Conservation (phyloP, 1,140 invertebrate species). For the Stegodyphus mimosarum region DNA sequence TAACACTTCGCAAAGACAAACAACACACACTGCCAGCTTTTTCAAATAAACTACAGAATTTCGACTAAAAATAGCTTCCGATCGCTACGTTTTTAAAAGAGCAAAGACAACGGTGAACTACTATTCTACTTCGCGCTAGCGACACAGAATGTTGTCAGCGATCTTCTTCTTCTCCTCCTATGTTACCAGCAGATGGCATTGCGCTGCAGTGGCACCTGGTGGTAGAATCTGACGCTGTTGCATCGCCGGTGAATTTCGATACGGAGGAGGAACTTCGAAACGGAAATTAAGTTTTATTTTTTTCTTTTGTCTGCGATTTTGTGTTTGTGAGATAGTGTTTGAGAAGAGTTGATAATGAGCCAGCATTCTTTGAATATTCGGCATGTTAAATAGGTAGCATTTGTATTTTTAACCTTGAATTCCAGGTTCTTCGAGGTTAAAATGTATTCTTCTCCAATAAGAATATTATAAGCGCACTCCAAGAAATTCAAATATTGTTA, state of each 20-base stretch:
- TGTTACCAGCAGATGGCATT: constrained; percentile 15
- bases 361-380: too few species aligned
- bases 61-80: background rate
- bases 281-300: background rate
- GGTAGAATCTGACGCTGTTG: constrained; percentile 1
- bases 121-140: constrained; percentile 26
- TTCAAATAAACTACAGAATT: background rate
- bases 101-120: background rate
- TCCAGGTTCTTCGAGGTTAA: too few species aligned
- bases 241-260: background rate
- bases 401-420: too few species aligned
- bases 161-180: background rate
- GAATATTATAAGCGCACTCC: too few species aligned
- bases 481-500: too few species aligned
- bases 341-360: too few species aligned
- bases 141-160: background rate
- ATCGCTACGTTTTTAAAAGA: background rate
- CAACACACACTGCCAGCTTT: background rate
- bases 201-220: constrained; percentile 25
- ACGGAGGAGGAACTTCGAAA: background rate
- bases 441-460: too few species aligned
- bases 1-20: background rate
- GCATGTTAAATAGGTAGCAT: too few species aligned
- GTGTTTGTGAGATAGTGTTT: too few species aligned
- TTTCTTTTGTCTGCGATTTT: background rate